Conservation (phyloP, 37 sponge, comb jelly and placozoan species). For the Sycon ciliatum region DNA sequence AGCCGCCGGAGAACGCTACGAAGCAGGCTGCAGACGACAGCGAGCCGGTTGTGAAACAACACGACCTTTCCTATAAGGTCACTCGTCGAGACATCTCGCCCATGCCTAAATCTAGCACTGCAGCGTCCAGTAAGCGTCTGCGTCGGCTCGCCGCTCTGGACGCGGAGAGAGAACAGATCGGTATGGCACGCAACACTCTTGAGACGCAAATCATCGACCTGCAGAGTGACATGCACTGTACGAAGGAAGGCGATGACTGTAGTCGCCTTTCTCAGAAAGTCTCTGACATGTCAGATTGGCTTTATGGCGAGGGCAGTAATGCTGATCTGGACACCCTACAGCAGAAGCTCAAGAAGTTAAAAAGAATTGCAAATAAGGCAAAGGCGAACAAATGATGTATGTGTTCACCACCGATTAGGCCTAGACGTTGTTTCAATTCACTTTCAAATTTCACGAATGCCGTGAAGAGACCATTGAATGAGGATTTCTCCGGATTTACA, state of each 20-base stretch:
- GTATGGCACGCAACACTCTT: conserved; percentile 50
- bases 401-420: no score
- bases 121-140: no score
- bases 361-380: conserved; percentile 42
- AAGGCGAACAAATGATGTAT: no score
- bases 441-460: no score
- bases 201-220: conserved; percentile 67
- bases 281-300: conserved; percentile 42
- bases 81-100: no score
- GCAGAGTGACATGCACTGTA: conserved; percentile 39
- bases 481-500: no score
- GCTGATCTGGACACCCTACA: conserved; percentile 56
- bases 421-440: no score
- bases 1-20: background rate
- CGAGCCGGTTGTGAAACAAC: no score
- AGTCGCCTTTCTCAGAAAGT: conserved; percentile 30
- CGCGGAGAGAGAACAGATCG: conserved; percentile 56
- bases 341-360: conserved; percentile 47
- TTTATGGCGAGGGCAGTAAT: conserved; percentile 68
- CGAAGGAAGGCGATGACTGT: conserved; percentile 60
- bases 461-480: no score
- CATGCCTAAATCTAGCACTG: no score
- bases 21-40: background rate
- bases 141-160: no score
- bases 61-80: no score